Evolutionary conservation across 2,113 vertebrate species (phyloP), one percentile per base, ranked within the genome.

Genomic region (Sebastes fasciatus): DNA sequence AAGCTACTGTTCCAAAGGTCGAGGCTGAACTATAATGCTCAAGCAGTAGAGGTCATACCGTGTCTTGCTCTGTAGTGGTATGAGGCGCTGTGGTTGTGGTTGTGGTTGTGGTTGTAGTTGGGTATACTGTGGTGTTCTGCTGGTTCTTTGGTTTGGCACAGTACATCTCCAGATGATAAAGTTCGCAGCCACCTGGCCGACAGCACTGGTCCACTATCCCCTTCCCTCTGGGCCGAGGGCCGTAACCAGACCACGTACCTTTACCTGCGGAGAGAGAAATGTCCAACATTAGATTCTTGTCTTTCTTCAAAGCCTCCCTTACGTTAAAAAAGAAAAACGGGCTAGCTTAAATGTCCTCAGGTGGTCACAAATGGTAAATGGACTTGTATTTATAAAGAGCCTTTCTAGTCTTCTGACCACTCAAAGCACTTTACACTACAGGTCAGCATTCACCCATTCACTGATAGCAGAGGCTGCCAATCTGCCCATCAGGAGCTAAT

Each of bases 181-280:
- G 93, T 13, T 92, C 91, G 66, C 93, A 94, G 57, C 93, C 93
- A 0, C 65, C 26, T 0, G 91, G 61, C 16, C 65, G 79, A 26
- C 93, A 94, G 45, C 93, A 94, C 75, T 87, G 79, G 26, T 94
- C 93, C 62, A 92, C 93, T 0, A 94, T 94, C 2, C 93, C 93
- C 76, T 87, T 91, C 62, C 93, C 86, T 16, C 92, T 84, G 51
- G 92, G 88, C 23, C 92, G 88, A 8, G 88, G 4, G 0, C 91
- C 91, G 0, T 93, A 92, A 2, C 92, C 89, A 2, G 93, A 92
- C 91, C 91, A 90, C 1, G 78, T 67, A 1, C 92, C 88, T 84
- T 87, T 92, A 52, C 91, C 92, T 92, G 69, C 11, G 76, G 46
- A 45, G 8, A 62, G 11, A 68, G n/a, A 70, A n/a, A 65, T 1